A percentile compares a stretch with the other conserved stretches of the same genome.
These are phyloP conservation scores for Ephestia elutella DNA, from an alignment of 1,140 invertebrate species.

Conservation along the genomic window DNA sequence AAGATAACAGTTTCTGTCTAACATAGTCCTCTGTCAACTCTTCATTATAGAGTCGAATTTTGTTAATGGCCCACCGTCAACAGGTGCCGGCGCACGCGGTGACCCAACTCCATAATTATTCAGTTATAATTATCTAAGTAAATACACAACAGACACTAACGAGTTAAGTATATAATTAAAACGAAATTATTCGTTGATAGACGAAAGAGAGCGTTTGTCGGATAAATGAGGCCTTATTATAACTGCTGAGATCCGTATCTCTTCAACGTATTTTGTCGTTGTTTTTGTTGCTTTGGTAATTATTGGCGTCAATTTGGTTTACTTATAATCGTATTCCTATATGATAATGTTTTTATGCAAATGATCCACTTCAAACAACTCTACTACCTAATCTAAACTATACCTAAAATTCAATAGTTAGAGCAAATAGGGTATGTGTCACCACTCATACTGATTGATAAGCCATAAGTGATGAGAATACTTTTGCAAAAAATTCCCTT, in stretches of 20 bases:
- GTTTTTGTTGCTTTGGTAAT: not conserved
- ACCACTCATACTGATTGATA: no score
- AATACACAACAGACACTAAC: conserved; percentile 25
- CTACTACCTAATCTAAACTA: no score
- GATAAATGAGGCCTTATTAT: conserved; percentile 10
- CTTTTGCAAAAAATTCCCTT: no score
- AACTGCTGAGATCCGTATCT: not conserved
- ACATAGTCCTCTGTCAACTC: not conserved
- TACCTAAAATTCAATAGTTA: no score
- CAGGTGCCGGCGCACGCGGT: conserved; percentile 9
- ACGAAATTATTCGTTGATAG: conserved; percentile 26
- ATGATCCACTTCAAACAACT: no score
- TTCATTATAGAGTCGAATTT: not conserved
- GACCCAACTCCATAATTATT: conserved; percentile 48
- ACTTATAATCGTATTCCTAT: not conserved
- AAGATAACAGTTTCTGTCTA: not conserved
- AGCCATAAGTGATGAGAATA: no score
- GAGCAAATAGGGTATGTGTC: no score
- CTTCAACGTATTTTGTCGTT: conserved; percentile 1
- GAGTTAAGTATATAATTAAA: conserved; percentile 31
- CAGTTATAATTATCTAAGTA: conserved; percentile 47
- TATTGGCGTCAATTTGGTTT: not conserved
- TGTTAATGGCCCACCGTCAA: not conserved
- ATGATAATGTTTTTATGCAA: not conserved
- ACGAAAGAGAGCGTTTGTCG: conserved; percentile 11